A percentile compares a stretch with the other conserved stretches of the same genome.
These are phyloP conservation scores for Philopedon plagiatum DNA, from an alignment of 2,888 invertebrate genomes.

Conservation along the genomic window DNA sequence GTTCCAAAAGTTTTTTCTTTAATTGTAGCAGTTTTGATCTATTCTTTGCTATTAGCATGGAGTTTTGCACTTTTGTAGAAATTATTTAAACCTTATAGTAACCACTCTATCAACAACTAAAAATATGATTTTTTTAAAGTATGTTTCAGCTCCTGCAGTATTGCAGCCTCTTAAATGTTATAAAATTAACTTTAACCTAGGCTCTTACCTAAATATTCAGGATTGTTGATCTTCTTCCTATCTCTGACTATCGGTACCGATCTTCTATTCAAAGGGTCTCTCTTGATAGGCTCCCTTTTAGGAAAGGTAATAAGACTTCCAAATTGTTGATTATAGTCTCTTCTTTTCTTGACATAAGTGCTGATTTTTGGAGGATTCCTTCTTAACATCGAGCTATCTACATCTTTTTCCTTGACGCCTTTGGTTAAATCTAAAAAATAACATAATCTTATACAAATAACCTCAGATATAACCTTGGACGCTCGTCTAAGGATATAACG, in stretches of 20 bases:
- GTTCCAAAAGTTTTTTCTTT: too few species aligned
- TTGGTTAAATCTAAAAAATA: conserved; percentile 60
- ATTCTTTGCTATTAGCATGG: too few species aligned
- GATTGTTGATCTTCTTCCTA: conserved; percentile 66
- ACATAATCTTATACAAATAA: neutral
- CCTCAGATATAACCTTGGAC: too few species aligned
- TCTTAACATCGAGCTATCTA: conserved; percentile 68
- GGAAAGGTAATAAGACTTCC: conserved; percentile 66
- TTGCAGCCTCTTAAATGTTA: too few species aligned
- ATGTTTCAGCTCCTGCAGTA: too few species aligned
- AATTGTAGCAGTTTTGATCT: too few species aligned
- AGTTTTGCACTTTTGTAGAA: too few species aligned
- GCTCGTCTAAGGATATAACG: too few species aligned
- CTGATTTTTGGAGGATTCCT: conserved; percentile 73
- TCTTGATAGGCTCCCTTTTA: conserved; percentile 61
- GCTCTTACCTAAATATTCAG: conserved; percentile 68
- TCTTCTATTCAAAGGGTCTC: conserved; percentile 64
- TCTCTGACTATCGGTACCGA: conserved; percentile 66
- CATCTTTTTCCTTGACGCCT: conserved; percentile 67
- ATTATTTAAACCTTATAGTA: too few species aligned
- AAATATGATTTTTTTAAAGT: too few species aligned
- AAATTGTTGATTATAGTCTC: conserved; percentile 66
- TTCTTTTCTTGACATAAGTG: conserved; percentile 57
- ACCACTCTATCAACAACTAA: too few species aligned
- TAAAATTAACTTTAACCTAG: too few species aligned